Evolutionary conservation across 2,797 vertebrate genomes (phyloP).

Genomic region (Cottoperca gobio): DNA sequence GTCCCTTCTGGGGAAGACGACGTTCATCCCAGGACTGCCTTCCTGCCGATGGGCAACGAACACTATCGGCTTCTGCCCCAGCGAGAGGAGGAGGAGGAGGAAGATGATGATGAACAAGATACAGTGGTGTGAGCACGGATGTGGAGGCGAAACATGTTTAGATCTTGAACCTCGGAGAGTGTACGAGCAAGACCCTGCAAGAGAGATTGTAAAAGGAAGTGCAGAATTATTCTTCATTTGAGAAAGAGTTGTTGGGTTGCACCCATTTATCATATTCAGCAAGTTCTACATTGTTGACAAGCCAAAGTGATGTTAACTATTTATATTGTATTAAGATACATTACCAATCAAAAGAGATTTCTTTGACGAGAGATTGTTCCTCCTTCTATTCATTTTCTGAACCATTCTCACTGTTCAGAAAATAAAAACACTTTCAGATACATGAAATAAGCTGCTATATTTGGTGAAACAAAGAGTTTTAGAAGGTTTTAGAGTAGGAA

Average conservation of each 20-base stretch:
- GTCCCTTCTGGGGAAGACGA: constrained; percentile 48
- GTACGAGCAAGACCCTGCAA: constrained; percentile 7
- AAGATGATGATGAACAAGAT: constrained; percentile 74
- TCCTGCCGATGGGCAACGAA: constrained; percentile 73
- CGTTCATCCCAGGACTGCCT: constrained; percentile 55
- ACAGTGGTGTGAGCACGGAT: constrained; percentile 65
- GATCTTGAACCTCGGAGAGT: constrained; percentile 1
- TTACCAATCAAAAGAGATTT: constrained; percentile 20
- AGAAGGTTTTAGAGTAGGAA: constrained; percentile 14
- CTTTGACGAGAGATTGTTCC: background rate
- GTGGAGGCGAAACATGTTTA: constrained; percentile 10
- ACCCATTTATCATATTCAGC: constrained; percentile 7
- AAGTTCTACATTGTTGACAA: constrained; percentile 14
- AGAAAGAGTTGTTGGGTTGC: constrained; percentile 10
- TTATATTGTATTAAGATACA: constrained; percentile 23
- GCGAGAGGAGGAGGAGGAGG: constrained; percentile 79
- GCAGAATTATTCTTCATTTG: background rate
- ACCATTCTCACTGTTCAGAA: constrained; percentile 10
- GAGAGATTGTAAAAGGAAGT: constrained; percentile 1
- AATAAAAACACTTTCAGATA: background rate
- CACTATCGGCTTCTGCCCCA: constrained; percentile 83
- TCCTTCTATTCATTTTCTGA: constrained; percentile 33
- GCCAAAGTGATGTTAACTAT: constrained; percentile 43
- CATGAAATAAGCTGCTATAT: constrained; percentile 5
- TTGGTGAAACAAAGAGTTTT: constrained; percentile 3